Percentiles rank a stretch among this genome's conserved stretches.
phyloP scores from a whole-genome alignment of 2,113 vertebrate genomes.

The Scartelaos histophorus region DNA sequence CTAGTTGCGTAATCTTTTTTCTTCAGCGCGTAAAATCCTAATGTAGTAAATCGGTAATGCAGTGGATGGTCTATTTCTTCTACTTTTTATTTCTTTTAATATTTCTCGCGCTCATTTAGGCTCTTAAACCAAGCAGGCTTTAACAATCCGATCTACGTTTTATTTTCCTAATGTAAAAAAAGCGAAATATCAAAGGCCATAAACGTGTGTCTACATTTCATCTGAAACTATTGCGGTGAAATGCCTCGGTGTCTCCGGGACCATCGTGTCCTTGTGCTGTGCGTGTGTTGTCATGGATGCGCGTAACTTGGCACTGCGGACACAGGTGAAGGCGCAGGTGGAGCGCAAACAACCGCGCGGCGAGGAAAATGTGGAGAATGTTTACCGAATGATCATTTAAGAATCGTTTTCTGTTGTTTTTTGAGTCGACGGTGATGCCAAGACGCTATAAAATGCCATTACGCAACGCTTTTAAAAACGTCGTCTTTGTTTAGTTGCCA shows the following conservation, averaged over 20 bases:
- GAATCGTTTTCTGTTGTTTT: neutral
- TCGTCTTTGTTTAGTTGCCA: too few relatives aligned
- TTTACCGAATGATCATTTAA: neutral
- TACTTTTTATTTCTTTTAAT: neutral
- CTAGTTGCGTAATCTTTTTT: neutral
- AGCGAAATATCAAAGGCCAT: neutral
- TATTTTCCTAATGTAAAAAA: too few relatives aligned
- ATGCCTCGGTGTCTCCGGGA: conserved; percentile 40
- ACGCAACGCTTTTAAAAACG: neutral
- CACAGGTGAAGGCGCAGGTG: conserved; percentile 58
- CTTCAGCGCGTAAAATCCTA: neutral
- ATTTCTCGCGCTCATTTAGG: neutral
- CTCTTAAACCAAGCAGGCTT: neutral
- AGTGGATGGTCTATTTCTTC: neutral
- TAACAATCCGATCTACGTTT: neutral
- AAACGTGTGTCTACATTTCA: neutral
- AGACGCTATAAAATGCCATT: too few relatives aligned
- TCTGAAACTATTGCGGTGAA: conserved; percentile 40
- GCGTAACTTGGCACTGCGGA: conserved; percentile 61
- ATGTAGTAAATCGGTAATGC: neutral
- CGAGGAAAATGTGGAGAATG: neutral
- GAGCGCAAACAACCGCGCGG: conserved; percentile 31
- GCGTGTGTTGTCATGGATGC: conserved; percentile 80
- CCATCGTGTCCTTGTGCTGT: conserved; percentile 43
- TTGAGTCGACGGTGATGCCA: neutral